A percentile compares a stretch with the other conserved stretches of the same genome.
These are phyloP conservation scores for Colinus virginianus DNA, from an alignment of 2,113 vertebrate genomes.

Conservation along the genomic window DNA sequence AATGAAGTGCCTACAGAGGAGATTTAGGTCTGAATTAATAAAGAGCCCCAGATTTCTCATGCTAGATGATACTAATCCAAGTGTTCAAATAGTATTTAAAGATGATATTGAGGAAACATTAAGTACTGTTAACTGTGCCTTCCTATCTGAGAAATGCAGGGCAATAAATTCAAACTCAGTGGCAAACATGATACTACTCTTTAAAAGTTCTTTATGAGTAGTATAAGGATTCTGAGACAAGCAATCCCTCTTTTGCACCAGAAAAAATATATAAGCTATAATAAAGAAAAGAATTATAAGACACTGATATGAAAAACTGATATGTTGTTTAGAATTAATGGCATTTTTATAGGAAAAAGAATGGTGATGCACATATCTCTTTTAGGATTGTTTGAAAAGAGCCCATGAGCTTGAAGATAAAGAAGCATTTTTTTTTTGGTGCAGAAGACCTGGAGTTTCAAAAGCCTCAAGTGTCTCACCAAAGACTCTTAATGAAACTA, in stretches of 20 bases:
- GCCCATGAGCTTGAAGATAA: not conserved
- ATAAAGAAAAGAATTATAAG: not conserved
- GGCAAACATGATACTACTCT: not conserved
- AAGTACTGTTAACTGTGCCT: not conserved
- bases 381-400: not conserved
- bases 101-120: not conserved
- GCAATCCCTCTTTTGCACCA: not conserved
- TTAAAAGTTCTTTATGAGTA: not conserved
- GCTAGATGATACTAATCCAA: not conserved
- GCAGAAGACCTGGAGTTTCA: not conserved
- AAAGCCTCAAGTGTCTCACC: not conserved
- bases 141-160: not conserved
- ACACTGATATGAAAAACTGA: not conserved
- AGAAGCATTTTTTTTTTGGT: not conserved
- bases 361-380: not conserved
- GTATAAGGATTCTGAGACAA: not conserved
- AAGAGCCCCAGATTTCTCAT: not conserved
- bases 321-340: not conserved
- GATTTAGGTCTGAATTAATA: not conserved
- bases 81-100: not conserved
- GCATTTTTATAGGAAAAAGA: not conserved
- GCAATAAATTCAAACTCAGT: not conserved
- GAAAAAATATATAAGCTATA: accelerated
- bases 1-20: not conserved
- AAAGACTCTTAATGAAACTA: not conserved